Conservation (phyloP, 2,888 invertebrate species). For the Pseudococcus jackbeardsleyi region DNA sequence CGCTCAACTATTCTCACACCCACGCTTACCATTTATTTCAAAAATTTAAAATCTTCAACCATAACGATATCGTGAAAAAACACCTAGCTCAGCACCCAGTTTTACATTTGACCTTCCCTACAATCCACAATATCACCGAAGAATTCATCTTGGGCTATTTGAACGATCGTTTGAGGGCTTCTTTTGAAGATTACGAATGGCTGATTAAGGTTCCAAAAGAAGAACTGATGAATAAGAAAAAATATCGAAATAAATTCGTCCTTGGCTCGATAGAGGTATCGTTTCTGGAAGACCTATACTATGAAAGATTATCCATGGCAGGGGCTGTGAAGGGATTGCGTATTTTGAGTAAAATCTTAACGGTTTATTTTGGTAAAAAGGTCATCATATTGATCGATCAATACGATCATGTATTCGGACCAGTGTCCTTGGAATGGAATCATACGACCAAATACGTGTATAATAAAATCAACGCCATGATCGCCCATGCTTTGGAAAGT, state of each 20-base stretch:
- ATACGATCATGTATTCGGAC: neutral
- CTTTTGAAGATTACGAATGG: slow-evolving; percentile 2
- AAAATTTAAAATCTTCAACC: neutral
- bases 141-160: neutral
- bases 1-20: neutral
- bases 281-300: neutral
- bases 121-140: neutral
- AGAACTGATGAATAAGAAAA: neutral
- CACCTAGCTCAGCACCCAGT: neutral
- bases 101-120: neutral
- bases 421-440: neutral
- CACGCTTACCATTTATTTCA: neutral
- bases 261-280: neutral
- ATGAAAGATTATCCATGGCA: neutral
- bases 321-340: neutral
- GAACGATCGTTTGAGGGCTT: neutral
- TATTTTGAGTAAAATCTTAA: neutral
- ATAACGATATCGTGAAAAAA: neutral
- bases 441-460: neutral
- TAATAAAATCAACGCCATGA: slow-evolving; percentile 8
- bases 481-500: neutral
- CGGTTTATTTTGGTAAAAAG: neutral
- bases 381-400: neutral
- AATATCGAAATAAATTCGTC: neutral
- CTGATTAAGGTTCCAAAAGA: neutral